Percentiles rank a stretch among this genome's conserved stretches.
Conservation (phyloP, 2,113 vertebrate genomes). For the Corapipo altera region DNA sequence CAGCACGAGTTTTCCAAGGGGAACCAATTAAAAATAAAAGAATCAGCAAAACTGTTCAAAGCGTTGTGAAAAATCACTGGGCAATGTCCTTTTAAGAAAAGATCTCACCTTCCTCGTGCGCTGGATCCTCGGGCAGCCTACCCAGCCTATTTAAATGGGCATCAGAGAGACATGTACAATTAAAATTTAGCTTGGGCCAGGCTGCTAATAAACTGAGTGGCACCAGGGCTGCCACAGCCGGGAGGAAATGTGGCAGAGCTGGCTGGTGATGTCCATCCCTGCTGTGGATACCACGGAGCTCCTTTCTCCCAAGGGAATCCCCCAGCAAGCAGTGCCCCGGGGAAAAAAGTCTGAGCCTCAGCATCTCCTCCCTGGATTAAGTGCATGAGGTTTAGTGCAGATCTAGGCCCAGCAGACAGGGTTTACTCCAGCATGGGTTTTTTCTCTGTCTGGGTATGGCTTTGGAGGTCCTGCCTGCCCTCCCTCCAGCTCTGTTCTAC, state of each 20-base stretch:
- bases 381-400: rapidly evolving
- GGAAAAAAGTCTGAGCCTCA: background rate
- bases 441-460: background rate
- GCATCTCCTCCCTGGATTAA: background rate
- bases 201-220: background rate
- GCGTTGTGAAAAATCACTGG: slow-evolving; percentile 48
- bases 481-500: background rate
- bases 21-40: slow-evolving; percentile 70
- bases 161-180: slow-evolving; percentile 19
- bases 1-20: slow-evolving; percentile 46
- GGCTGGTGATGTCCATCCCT: background rate
- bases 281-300: background rate
- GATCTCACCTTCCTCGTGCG: slow-evolving; percentile 16
- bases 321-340: background rate
- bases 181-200: background rate
- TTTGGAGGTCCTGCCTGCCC: background rate
- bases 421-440: background rate
- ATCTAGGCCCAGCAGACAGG: background rate
- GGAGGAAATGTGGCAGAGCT: background rate
- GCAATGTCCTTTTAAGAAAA: slow-evolving; percentile 36
- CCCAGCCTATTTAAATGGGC: slow-evolving; percentile 4
- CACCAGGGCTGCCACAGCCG: background rate
- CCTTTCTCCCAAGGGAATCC: background rate
- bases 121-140: slow-evolving; percentile 8
- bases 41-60: slow-evolving; percentile 54